phyloP scores from a whole-genome alignment of 1,140 invertebrate genomes.

The Sarcophaga bullata region DNA sequence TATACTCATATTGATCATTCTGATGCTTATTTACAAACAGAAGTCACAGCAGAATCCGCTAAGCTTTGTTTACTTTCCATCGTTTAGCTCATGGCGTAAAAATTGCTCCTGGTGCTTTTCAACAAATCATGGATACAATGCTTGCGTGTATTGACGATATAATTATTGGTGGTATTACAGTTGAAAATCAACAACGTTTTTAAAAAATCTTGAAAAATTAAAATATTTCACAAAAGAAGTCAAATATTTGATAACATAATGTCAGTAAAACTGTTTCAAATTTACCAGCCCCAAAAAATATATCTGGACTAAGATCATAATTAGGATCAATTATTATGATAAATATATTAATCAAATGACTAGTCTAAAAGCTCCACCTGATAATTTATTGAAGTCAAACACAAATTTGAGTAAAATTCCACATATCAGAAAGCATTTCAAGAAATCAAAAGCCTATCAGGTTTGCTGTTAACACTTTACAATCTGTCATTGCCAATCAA shows the following conservation, averaged over 20 bases:
- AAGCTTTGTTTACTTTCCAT: constrained; percentile 15
- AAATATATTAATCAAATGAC: too few relatives aligned
- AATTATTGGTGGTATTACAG: constrained; percentile 13
- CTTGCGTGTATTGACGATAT: constrained; percentile 5
- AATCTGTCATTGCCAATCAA: constrained; percentile 33
- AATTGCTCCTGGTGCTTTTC: not conserved
- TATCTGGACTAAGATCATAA: constrained; percentile 58
- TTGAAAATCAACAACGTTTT: constrained; percentile 47
- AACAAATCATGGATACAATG: constrained; percentile 7
- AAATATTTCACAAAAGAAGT: constrained; percentile 28
- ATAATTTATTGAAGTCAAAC: not conserved
- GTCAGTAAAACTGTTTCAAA: constrained; percentile 56
- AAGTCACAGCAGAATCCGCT: too few relatives aligned
- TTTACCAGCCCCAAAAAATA: constrained; percentile 37
- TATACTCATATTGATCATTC: constrained; percentile 33
- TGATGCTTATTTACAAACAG: constrained; percentile 26
- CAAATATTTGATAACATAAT: constrained; percentile 51
- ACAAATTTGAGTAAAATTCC: too few relatives aligned
- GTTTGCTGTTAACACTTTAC: constrained; percentile 48
- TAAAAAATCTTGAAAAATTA: too few relatives aligned
- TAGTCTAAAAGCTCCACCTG: too few relatives aligned
- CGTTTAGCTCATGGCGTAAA: constrained; percentile 3
- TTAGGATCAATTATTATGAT: not conserved
- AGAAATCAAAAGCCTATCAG: constrained; percentile 41
- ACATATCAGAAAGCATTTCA: constrained; percentile 50